Percentiles rank a stretch among this genome's conserved stretches.
These are phyloP conservation scores for Ptychoptera albimana DNA, from an alignment of 2,888 invertebrate genomes.

Conservation along the genomic window DNA sequence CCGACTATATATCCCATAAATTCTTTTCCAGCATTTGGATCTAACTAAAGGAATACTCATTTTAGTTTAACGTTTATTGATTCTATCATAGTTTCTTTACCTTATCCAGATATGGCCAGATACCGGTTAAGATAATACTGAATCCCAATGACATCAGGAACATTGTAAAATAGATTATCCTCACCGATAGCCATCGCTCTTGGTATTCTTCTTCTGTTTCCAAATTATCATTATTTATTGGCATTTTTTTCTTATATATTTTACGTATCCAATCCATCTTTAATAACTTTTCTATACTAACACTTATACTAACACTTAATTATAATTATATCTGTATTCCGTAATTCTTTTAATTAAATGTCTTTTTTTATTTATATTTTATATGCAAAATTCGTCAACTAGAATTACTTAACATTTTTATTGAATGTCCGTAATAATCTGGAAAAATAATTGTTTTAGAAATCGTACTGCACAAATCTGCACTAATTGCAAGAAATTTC, in stretches of 20 bases:
- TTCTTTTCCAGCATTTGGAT: constrained; percentile 62
- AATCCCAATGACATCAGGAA: constrained; percentile 80
- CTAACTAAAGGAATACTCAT: constrained; percentile 42
- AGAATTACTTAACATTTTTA: too few species aligned
- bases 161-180: constrained; percentile 76
- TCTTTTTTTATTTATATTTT: too few species aligned
- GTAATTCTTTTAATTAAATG: too few species aligned
- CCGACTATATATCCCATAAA: constrained; percentile 72
- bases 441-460: too few species aligned
- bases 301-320: too few species aligned
- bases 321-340: too few species aligned
- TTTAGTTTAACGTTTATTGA: not conserved
- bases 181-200: constrained; percentile 62
- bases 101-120: constrained; percentile 78
- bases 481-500: too few species aligned
- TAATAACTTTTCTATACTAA: too few species aligned
- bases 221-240: constrained; percentile 33
- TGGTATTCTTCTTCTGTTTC: constrained; percentile 51
- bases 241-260: constrained; percentile 12
- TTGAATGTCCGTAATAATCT: too few species aligned
- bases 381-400: too few species aligned
- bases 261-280: too few species aligned
- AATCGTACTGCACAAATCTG: too few species aligned
- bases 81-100: constrained; percentile 31
- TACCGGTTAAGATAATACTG: constrained; percentile 72